These are phyloP conservation scores for Anthopleura xanthogrammica DNA, from an alignment of 92 coral and sea anemone species.

Conservation along the genomic window DNA sequence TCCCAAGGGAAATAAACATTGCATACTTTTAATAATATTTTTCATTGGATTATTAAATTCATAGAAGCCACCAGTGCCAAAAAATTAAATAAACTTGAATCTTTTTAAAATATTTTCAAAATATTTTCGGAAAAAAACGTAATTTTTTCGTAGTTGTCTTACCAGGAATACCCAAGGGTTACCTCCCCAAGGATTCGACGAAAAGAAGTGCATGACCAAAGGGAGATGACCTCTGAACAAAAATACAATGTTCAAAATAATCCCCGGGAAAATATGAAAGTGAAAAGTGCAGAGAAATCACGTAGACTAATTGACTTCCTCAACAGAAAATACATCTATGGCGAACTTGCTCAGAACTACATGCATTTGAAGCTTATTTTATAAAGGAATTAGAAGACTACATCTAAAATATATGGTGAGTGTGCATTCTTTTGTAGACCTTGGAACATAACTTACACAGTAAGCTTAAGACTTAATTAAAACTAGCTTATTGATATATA, in stretches of 20 bases:
- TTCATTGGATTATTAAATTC: neutral
- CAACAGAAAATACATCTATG: neutral
- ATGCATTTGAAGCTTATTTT: neutral
- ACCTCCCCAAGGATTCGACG: neutral
- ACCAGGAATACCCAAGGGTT: conserved; percentile 7
- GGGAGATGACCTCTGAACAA: conserved; percentile 4
- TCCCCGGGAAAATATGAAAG: neutral
- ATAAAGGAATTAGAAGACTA: no score
- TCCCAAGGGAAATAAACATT: neutral
- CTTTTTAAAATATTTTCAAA: neutral
- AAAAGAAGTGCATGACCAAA: conserved; percentile 1
- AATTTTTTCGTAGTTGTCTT: no score
- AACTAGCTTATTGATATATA: no score
- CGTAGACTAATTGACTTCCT: neutral
- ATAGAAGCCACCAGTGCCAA: neutral
- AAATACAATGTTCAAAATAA: neutral
- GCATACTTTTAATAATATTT: neutral
- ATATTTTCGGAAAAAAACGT: neutral
- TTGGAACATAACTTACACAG: no score
- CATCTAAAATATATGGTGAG: no score
- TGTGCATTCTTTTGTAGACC: no score
- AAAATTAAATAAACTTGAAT: no score
- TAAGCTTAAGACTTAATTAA: no score
- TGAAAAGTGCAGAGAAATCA: neutral
- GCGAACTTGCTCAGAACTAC: no score